Evolutionary conservation across 92 coral and sea anemone genomes (phyloP).

Genomic region (Phenganax stokvisi): DNA sequence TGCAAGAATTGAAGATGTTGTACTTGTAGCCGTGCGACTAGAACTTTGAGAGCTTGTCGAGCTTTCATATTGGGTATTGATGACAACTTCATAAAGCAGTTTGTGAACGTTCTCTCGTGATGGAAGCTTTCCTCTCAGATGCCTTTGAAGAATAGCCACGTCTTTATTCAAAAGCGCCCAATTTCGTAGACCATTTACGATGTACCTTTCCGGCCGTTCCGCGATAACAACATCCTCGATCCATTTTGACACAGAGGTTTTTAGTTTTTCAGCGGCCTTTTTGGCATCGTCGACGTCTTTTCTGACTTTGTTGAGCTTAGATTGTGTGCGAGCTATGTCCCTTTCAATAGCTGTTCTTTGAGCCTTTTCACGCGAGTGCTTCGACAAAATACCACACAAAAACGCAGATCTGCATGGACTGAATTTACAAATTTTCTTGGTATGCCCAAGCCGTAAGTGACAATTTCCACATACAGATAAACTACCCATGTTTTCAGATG

Average conservation of each 20-base stretch:
- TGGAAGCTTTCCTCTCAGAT: constrained; percentile 44
- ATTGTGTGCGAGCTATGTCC: constrained; percentile 11
- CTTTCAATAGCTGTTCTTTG: constrained; percentile 31
- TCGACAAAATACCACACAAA: constrained; percentile 40
- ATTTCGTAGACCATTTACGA: constrained; percentile 40
- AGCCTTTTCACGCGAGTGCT: constrained; percentile 40
- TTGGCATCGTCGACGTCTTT: constrained; percentile 43
- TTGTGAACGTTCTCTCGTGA: constrained; percentile 43
- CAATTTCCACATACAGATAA: background rate
- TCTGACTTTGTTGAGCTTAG: constrained; percentile 25
- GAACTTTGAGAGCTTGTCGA: background rate
- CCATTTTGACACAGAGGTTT: constrained; percentile 35
- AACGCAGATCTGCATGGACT: constrained; percentile 41
- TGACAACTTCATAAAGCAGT: constrained; percentile 36
- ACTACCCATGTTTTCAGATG: background rate
- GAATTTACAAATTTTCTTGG: background rate
- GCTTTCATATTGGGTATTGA: background rate
- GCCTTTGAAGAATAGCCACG: constrained; percentile 43
- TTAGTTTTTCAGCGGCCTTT: constrained; percentile 45
- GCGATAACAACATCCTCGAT: constrained; percentile 45
- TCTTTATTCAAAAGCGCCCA: constrained; percentile 47
- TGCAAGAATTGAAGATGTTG: constrained; percentile 4
- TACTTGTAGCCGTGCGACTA: background rate
- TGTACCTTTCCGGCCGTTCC: constrained; percentile 47
- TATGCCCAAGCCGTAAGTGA: background rate